phyloP scores from a whole-genome alignment of 1,140 invertebrate species.

The Anastrepha ludens region DNA sequence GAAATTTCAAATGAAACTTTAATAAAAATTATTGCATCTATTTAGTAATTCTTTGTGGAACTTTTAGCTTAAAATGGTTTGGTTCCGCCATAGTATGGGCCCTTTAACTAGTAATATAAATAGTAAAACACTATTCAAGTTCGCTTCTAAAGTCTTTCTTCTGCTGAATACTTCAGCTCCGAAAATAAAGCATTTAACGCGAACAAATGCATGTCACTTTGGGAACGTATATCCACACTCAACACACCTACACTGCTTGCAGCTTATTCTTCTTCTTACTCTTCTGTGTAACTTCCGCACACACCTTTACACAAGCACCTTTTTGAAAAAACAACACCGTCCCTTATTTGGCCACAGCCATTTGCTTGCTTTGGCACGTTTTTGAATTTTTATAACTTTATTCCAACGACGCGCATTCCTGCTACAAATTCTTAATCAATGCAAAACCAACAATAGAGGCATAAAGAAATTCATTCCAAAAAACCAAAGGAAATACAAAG shows the following conservation, averaged over 20 bases:
- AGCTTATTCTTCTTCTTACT: too few relatives aligned
- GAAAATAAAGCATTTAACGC: not conserved
- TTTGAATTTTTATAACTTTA: conserved; percentile 46
- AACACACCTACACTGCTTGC: too few relatives aligned
- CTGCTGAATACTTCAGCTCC: not conserved
- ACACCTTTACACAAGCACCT: too few relatives aligned
- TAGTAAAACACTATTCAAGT: not conserved
- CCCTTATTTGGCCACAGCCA: not conserved
- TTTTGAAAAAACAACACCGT: not conserved
- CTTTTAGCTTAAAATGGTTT: too few relatives aligned
- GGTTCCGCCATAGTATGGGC: too few relatives aligned
- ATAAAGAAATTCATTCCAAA: not conserved
- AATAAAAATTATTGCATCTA: too few relatives aligned
- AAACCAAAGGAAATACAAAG: not conserved
- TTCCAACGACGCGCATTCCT: conserved; percentile 14
- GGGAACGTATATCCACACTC: not conserved
- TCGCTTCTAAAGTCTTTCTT: not conserved
- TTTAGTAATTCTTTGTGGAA: too few relatives aligned
- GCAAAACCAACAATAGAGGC: not conserved
- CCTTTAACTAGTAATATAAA: too few relatives aligned
- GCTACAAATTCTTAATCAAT: not conserved
- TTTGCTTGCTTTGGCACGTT: conserved; percentile 32
- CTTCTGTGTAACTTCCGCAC: not conserved
- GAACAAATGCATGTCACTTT: not conserved
- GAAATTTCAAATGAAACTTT: too few relatives aligned